Evolutionary conservation across 35 echinoderm and acorn worm species (phyloP).

Genomic region (Heliocidaris tuberculata): DNA sequence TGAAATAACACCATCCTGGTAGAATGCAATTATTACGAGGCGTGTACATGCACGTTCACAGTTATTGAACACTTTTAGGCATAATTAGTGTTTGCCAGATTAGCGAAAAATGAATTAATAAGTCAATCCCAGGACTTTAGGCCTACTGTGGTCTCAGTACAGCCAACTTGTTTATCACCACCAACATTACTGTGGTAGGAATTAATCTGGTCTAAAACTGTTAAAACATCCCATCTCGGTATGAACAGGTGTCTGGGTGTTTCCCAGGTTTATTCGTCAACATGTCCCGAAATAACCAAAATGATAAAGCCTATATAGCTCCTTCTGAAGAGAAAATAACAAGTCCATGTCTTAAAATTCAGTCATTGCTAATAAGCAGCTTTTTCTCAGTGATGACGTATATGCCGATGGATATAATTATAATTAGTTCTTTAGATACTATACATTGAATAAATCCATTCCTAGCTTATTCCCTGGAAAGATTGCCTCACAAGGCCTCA

Average conservation of each 20-base stretch:
- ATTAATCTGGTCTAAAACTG: background rate
- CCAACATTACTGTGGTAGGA: background rate
- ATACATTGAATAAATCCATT: too few species aligned
- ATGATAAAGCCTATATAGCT: background rate
- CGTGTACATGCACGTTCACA: too few species aligned
- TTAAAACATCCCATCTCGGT: background rate
- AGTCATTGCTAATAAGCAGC: background rate
- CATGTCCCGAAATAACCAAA: background rate
- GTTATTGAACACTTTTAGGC: background rate
- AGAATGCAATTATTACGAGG: background rate
- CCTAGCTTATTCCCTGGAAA: too few species aligned
- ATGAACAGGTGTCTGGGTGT: background rate
- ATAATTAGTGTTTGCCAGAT: background rate
- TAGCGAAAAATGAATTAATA: background rate
- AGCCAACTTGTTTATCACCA: background rate
- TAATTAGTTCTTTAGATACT: too few species aligned
- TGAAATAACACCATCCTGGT: too few species aligned
- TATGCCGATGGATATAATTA: background rate
- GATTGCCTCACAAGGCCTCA: too few species aligned
- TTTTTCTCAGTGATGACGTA: background rate
- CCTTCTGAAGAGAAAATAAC: background rate
- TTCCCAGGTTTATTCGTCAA: background rate
- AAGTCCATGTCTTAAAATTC: background rate
- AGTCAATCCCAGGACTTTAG: background rate
- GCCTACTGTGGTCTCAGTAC: background rate